Percentiles rank a stretch among this genome's conserved stretches.
phyloP scores from a whole-genome alignment of 2,113 vertebrate species.

The Phyllopteryx taeniolatus region DNA sequence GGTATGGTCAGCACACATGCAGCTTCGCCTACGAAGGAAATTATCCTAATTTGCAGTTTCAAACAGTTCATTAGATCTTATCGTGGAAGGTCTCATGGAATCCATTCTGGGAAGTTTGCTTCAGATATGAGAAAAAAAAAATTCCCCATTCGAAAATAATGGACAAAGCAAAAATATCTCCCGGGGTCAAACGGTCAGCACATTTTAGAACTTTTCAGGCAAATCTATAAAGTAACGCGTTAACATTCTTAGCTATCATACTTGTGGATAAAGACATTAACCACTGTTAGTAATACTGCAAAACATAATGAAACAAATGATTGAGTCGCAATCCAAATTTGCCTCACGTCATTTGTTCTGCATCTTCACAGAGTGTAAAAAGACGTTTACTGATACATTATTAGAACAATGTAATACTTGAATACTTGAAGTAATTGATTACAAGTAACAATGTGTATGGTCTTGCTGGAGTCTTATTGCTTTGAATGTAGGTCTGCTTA shows the following conservation, averaged over 20 bases:
- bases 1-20: conserved; percentile 62
- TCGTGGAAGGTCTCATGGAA: neutral
- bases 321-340: too few species aligned
- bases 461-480: neutral
- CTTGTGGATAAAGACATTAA: neutral
- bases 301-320: too few species aligned
- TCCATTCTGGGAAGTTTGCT: neutral
- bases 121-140: neutral
- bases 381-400: neutral
- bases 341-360: neutral
- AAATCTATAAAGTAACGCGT: too few species aligned
- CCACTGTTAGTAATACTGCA: neutral
- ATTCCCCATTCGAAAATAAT: too few species aligned
- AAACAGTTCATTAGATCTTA: neutral
- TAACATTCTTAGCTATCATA: neutral
- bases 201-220: too few species aligned
- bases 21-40: neutral
- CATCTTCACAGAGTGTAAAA: neutral
- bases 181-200: too few species aligned
- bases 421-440: neutral
- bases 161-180: too few species aligned
- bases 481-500: neutral
- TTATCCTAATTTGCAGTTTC: neutral
- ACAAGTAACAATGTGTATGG: neutral
- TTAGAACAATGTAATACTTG: neutral